Evolutionary conservation across 1,140 invertebrate genomes (phyloP), one percentile per base, ranked within the genome.

Genomic region (Trichogramma pretiosum): DNA sequence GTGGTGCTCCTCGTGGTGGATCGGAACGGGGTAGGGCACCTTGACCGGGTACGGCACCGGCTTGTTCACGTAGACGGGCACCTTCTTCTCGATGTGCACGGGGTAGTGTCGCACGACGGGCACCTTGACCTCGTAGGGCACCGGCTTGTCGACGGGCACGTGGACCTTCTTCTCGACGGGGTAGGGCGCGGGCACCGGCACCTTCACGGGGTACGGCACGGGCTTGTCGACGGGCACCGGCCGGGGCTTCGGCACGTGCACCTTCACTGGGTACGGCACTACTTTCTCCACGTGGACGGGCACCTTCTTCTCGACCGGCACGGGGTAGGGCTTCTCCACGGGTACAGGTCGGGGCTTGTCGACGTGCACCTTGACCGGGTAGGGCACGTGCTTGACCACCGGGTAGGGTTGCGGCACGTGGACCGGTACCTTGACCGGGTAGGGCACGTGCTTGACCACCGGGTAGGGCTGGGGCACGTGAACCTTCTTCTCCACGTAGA

Each of bases 401-500:
- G 74, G 77, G 65, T 70, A 74, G 9, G 77, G 78, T 49, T 74
- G 69, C 10, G 75, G 73, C 23, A 78, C 69, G 53, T 79, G 73
- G 18, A 80, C 77, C 48, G 77, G 74, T 43, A 82, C 76, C 60
- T 81, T 81, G n/a, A 82, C 57, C 19, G 57, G 57, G 23, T 62
- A 50, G 7, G 62, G 70, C 10, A 72, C 50, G 10, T 63, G 57
- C 45, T 70, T 69, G 39, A 66, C 62, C 1, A 73, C 53, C 0
- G 68, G 41, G 24, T 64, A 72, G 0, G 80, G 80, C 59, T 82
- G 79, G 3, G 79, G 76, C 26, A 83, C 76, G 9, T 79, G 75
- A 0, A 83, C 78, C 48, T 80, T 76, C 3, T 76, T 70, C 0
- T 60, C 36, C 3, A 32, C 26, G 33, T 54, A 57, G 2, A 61